Conservation (phyloP, 2,888 invertebrate species). For the Ptilodon capucinus region DNA sequence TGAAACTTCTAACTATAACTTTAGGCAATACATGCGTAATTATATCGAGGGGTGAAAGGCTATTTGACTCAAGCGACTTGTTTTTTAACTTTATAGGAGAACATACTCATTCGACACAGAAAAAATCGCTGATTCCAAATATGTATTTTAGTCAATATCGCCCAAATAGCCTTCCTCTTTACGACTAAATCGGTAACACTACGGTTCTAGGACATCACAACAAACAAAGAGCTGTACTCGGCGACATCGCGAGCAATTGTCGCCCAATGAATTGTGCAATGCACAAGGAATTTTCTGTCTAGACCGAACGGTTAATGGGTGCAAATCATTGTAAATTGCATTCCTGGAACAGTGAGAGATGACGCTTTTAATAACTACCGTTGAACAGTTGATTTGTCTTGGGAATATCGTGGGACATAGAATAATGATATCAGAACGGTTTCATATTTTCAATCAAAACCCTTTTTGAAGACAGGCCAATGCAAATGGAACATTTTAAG, state of each 20-base stretch:
- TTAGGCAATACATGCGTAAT: too few relatives aligned
- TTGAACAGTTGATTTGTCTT: slow-evolving; percentile 13
- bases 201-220: not conserved
- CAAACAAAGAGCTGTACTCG: slow-evolving; percentile 2
- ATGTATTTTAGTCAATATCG: too few relatives aligned
- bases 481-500: too few relatives aligned
- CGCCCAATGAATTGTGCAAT: slow-evolving; percentile 61
- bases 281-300: slow-evolving; percentile 65
- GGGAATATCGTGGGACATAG: slow-evolving; percentile 3
- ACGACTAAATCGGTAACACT: not conserved
- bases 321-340: slow-evolving; percentile 76
- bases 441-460: not conserved
- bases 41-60: too few relatives aligned
- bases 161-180: not conserved
- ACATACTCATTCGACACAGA: too few relatives aligned
- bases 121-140: too few relatives aligned
- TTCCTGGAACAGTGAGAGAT: slow-evolving; percentile 53
- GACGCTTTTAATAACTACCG: slow-evolving; percentile 54
- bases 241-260: slow-evolving; percentile 38
- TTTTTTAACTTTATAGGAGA: too few relatives aligned
- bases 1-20: too few relatives aligned
- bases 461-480: too few relatives aligned
- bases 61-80: too few relatives aligned
- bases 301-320: slow-evolving; percentile 67
- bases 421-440: not conserved